A percentile compares a stretch with the other conserved stretches of the same genome.
These are phyloP conservation scores for Elephantulus edwardii DNA, from an alignment of 2,113 vertebrate species.

Conservation along the genomic window DNA sequence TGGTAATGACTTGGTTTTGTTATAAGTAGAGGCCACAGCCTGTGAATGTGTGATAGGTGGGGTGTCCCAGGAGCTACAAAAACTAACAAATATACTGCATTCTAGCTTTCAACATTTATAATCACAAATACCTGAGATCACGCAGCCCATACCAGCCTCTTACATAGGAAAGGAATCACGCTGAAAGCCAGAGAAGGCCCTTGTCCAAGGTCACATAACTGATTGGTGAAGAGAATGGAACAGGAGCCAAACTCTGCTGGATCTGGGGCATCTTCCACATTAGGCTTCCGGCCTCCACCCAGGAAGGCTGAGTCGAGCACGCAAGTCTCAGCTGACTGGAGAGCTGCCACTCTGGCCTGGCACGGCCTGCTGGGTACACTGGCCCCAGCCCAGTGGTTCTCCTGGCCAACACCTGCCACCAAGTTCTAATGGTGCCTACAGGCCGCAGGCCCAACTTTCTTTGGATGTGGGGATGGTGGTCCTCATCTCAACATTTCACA, in stretches of 20 bases:
- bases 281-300: background rate
- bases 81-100: background rate
- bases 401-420: background rate
- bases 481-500: background rate
- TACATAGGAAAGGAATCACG: background rate
- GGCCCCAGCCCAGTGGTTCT: background rate
- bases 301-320: background rate
- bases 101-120: slow-evolving; percentile 8
- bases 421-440: background rate
- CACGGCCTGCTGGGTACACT: background rate
- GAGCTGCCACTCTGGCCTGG: background rate
- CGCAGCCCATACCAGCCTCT: background rate
- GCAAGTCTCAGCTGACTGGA: background rate
- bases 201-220: background rate
- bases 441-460: background rate
- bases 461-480: background rate
- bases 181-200: slow-evolving; percentile 5
- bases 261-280: background rate
- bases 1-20: no score
- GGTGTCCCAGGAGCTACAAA: background rate
- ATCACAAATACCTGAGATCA: background rate
- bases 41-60: background rate
- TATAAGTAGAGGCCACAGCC: background rate
- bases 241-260: background rate
- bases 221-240: background rate